Conservation (phyloP, 2,113 vertebrate genomes). For the Barnardius zonarius region DNA sequence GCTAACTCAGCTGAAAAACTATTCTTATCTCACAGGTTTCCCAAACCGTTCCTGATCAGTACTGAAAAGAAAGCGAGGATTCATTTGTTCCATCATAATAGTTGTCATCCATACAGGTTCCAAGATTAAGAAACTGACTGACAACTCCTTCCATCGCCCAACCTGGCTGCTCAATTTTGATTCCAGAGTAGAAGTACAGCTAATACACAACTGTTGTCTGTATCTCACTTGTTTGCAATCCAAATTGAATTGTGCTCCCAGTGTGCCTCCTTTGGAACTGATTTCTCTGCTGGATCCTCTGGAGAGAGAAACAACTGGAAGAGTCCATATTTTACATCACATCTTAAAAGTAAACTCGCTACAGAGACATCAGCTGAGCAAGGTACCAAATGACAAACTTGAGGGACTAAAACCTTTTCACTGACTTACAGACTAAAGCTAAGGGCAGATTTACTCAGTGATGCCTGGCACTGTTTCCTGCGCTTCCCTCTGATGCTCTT, state of each 20-base stretch:
- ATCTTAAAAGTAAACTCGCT: neutral
- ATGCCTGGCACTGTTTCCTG: neutral
- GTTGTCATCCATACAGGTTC: neutral
- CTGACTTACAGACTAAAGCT: neutral
- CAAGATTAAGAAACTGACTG: neutral
- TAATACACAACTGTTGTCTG: neutral
- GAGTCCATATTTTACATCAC: neutral
- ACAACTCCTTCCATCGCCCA: neutral
- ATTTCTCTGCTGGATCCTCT: neutral
- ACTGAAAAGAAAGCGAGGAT: neutral
- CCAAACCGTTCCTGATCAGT: neutral
- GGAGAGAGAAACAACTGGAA: neutral
- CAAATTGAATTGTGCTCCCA: neutral
- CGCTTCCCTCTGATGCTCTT: neutral
- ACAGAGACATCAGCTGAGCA: neutral
- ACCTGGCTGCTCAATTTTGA: neutral
- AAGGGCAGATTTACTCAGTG: neutral
- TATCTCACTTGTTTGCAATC: neutral
- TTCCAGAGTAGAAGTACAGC: neutral
- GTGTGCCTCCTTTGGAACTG: neutral
- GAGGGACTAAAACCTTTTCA: neutral
- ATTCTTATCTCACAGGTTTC: neutral
- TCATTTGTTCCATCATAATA: neutral
- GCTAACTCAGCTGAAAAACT: neutral
- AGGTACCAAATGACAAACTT: neutral